phyloP scores from a whole-genome alignment of 2,888 invertebrate species.

The Caenorhabditis uteleia region DNA sequence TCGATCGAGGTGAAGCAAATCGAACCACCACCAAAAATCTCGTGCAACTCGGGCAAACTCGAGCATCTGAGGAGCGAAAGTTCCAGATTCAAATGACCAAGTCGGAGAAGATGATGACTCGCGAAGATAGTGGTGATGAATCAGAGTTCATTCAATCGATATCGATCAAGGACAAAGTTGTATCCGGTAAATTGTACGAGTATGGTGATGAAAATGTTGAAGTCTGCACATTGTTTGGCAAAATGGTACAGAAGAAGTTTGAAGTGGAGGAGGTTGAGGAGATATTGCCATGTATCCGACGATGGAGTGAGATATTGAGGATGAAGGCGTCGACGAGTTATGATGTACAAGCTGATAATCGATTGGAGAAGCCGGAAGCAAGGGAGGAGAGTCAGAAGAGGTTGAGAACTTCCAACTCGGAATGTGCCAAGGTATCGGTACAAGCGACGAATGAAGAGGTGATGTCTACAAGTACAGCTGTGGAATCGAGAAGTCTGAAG shows the following conservation, averaged over 20 bases:
- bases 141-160: constrained; percentile 32
- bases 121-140: constrained; percentile 36
- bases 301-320: constrained; percentile 47
- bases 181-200: constrained; percentile 32
- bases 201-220: constrained; percentile 49
- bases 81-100: constrained; percentile 50
- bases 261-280: constrained; percentile 46
- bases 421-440: constrained; percentile 7
- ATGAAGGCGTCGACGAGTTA: constrained; percentile 35
- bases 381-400: constrained; percentile 11
- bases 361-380: constrained; percentile 12
- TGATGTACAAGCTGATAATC: constrained; percentile 8
- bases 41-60: constrained; percentile 14
- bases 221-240: constrained; percentile 47
- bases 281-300: constrained; percentile 27
- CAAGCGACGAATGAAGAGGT: constrained; percentile 19
- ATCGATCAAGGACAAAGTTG: constrained; percentile 30
- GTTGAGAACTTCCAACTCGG: constrained; percentile 22
- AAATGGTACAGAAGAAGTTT: constrained; percentile 48
- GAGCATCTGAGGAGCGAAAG: constrained; percentile 42
- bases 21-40: constrained; percentile 24
- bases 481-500: constrained; percentile 11
- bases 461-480: constrained; percentile 16
- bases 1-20: constrained; percentile 39
- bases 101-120: constrained; percentile 41